Evolutionary conservation across 2,113 vertebrate species (phyloP).

Genomic region (Procapra przewalskii): DNA sequence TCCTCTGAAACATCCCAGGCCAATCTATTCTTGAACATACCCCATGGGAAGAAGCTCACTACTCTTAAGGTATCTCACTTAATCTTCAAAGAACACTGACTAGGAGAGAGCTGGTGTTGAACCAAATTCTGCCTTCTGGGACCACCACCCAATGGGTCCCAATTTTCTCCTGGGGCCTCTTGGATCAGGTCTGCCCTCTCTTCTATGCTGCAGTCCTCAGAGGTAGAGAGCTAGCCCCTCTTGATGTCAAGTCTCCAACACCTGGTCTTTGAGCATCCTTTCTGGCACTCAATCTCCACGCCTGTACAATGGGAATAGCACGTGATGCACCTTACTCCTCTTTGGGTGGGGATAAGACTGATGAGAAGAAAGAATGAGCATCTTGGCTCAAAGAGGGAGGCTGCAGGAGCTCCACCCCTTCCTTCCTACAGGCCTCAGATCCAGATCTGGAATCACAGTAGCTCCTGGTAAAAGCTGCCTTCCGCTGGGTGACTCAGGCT

Average conservation of each 20-base stretch:
- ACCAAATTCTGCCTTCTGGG: not conserved
- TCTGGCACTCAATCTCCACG: not conserved
- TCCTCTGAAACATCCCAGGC: not conserved
- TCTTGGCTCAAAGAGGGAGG: not conserved
- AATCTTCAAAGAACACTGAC: not conserved
- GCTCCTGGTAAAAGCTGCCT: not conserved
- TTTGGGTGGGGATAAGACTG: not conserved
- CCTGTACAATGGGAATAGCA: not conserved
- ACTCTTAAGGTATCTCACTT: not conserved
- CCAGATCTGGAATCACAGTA: not conserved
- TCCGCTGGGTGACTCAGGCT: not conserved
- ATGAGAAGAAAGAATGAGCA: not conserved
- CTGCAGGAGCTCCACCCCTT: not conserved
- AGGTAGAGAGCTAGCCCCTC: not conserved
- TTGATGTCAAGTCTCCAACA: not conserved
- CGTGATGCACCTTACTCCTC: not conserved
- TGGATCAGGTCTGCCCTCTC: not conserved
- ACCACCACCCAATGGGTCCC: not conserved
- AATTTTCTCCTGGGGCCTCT: not conserved
- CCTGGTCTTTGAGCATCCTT: not conserved
- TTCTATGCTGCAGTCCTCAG: not conserved
- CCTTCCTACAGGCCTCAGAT: slow-evolving; percentile 16
- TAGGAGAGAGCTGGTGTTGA: not conserved
- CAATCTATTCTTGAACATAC: not conserved
- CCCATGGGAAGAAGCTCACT: not conserved